Base-by-base conservation (phyloP, 2,113 vertebrate genomes). In the Dicentrarchus labrax region DNA sequence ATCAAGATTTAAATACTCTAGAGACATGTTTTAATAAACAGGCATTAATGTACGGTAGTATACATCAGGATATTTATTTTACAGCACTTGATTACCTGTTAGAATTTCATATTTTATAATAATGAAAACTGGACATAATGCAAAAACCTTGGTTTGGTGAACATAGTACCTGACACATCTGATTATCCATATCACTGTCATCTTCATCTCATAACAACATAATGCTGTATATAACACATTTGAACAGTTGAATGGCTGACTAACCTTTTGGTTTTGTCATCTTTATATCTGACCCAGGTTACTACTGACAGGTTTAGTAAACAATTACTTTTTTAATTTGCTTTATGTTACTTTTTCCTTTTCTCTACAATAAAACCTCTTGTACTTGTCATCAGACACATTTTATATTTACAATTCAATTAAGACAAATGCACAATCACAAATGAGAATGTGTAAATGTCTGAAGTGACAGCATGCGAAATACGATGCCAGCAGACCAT, bases 341-440 rank as follows among this genome's bases (percentile, higher is more conserved):
- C n/a, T 64, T 39, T 7, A 17, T 12, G 60, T 39, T 22, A 65
- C 24, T 22, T 22, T 64, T 50, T 53, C 1, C 16, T 54, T 81
- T 45, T 53, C 36, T 62, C 7, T 62, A 13, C 2, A 2, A 8
- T 85, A 71, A 73, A 82, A 61, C 8, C 11, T 47, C 16, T 3
- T 53, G 21, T 77, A 68, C 48, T 54, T 56, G 5, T 50, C n/a
- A 65, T 36, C 6, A n/a, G 16, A 71, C 10, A 47, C 5, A 53
- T 74, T 72, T 48, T 30, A 56, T 80, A 85, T 85, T 82, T 85
- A 90, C 86, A 88, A 65, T 57, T 67, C 11, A 24, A 69, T 61
- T 41, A 60, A 74, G 22, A 60, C 36, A 73, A 67, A 59, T 56
- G 72, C 56, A 71, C 13, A 51, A 74, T 62, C 16, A 74, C 36